phyloP scores from a whole-genome alignment of 2,113 vertebrate species.

The Epinephelus fuscoguttatus region DNA sequence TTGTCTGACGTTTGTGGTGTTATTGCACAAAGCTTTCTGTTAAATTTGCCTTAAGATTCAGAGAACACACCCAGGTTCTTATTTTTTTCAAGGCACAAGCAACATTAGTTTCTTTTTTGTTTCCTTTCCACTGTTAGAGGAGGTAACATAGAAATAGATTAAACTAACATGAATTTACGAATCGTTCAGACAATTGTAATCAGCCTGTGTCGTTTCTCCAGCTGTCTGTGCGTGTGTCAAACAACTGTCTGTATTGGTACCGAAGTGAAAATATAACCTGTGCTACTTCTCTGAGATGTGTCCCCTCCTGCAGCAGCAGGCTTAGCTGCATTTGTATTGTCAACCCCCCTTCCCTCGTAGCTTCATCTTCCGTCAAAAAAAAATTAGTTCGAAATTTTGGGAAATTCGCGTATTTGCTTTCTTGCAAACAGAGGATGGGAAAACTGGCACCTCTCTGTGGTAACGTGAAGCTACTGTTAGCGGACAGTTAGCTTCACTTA shows the following conservation, averaged over 20 bases:
- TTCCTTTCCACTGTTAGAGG: conserved; percentile 28
- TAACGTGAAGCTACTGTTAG: neutral
- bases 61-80: conserved; percentile 44
- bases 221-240: conserved; percentile 62
- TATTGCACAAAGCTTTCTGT: conserved; percentile 35
- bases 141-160: conserved; percentile 25
- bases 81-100: conserved; percentile 14
- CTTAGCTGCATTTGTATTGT: conserved; percentile 25
- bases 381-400: conserved; percentile 35
- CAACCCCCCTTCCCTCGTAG: conserved; percentile 6
- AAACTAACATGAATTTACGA: conserved; percentile 21
- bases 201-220: conserved; percentile 41
- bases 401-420: neutral
- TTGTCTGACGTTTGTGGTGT: conserved; percentile 20
- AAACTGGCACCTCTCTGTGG: neutral
- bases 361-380: conserved; percentile 30
- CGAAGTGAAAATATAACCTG: conserved; percentile 20
- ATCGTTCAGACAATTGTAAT: conserved; percentile 52
- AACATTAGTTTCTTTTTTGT: neutral
- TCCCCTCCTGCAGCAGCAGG: neutral
- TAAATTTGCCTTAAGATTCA: conserved; percentile 72
- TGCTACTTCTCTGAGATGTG: conserved; percentile 18
- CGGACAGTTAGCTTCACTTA: neutral
- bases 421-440: neutral
- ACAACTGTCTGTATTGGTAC: conserved; percentile 31